Base-by-base conservation (phyloP, 2,888 invertebrate genomes). In the Microplitis deprimator region DNA sequence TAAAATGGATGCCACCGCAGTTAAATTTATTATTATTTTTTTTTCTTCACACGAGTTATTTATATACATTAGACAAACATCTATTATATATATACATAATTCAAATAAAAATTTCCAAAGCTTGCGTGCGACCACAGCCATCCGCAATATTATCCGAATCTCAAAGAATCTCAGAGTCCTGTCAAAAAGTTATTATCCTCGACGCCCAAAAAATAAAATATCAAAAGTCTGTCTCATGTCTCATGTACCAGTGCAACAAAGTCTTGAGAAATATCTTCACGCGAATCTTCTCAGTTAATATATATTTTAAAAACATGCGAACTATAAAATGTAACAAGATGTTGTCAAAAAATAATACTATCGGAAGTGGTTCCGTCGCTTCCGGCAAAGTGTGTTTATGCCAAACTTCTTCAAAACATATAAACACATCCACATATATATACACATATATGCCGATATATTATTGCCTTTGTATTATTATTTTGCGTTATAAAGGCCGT, bases 321-420 rank as follows among this genome's bases (percentile, higher is more conserved):
- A 5, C 29, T 16, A 20, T 20, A 13, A 65, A 65, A 38, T 20
- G 38, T 65, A 65, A 13, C 65, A 38, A 65, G 65, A 65, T 65
- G 65, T 62, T 62, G 20, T 29, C 13, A 38, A 65, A 20, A 13
- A 50, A 50, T 50, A 50, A 29, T 62, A 41, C 20, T 39, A 67
- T 77, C 77, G 77, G 77, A 77, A 77, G 77, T 77, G 77, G 77
- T 77, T 69, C 71, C 71, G 38, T 60, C 61, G 70, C 38, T 75
- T 77, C 77, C 77, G 73, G 69, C 69, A 50, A 50, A 50, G 50
- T 50, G 20, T 50, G 62, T 40, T 20, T 60, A 39, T 29, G n/a
- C 59, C 6, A 29, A 29, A 60, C 29, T 59, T 13, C 39, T 60
- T 72, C 62, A 10, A 16, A 39, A 39, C 8, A 29, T 17, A 39